These are phyloP conservation scores for Nomada ferruginata DNA, from an alignment of 2,888 invertebrate genomes.

Conservation along the genomic window DNA sequence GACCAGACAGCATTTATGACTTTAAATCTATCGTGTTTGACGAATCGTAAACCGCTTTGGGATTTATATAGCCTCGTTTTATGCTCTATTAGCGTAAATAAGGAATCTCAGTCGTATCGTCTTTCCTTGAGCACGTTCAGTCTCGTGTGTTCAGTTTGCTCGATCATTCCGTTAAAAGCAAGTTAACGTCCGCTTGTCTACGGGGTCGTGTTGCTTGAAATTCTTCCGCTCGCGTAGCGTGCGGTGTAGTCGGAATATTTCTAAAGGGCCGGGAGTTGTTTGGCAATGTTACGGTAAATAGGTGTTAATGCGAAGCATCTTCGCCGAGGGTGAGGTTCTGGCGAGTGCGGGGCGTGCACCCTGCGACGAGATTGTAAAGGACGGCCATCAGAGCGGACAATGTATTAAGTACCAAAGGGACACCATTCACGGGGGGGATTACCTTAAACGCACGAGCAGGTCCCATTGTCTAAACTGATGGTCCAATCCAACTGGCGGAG, in stretches of 20 bases:
- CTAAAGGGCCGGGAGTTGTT: conserved; percentile 45
- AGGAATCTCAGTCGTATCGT: conserved; percentile 12
- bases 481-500: conserved; percentile 75
- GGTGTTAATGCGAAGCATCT: conserved; percentile 82
- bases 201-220: background rate
- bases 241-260: background rate
- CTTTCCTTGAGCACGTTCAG: background rate
- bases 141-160: background rate
- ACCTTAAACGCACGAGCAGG: conserved; percentile 82
- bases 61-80: conserved; percentile 33
- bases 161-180: conserved; percentile 7
- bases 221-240: background rate
- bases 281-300: conserved; percentile 74
- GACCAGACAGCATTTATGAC: conserved; percentile 44
- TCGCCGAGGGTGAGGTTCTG: conserved; percentile 57
- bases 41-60: conserved; percentile 36
- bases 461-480: conserved; percentile 83
- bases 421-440: conserved; percentile 82
- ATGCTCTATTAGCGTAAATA: conserved; percentile 34
- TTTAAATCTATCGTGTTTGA: conserved; percentile 53
- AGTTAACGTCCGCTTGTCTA: background rate
- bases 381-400: conserved; percentile 79
- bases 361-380: conserved; percentile 80
- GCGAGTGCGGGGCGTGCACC: conserved; percentile 65
- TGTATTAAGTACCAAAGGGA: conserved; percentile 82